These are phyloP conservation scores for Pteronura brasiliensis DNA, from an alignment of 2,113 vertebrate genomes.

Conservation along the genomic window DNA sequence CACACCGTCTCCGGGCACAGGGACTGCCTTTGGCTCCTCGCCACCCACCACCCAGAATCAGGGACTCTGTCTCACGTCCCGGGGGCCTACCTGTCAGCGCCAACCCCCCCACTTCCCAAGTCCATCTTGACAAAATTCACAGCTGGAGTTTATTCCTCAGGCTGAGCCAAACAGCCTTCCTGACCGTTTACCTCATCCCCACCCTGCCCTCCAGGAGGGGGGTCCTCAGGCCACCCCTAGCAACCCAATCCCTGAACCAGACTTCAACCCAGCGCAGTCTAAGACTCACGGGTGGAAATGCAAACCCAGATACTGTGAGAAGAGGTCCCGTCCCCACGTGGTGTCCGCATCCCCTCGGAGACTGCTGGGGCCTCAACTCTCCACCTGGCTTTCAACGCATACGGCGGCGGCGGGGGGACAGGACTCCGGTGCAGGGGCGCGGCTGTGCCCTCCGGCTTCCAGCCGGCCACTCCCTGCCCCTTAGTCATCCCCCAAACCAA, in stretches of 20 bases:
- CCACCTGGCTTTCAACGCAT: background rate
- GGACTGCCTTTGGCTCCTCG: background rate
- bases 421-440: fast-evolving
- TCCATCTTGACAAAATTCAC: background rate
- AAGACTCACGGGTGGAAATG: background rate
- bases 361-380: background rate
- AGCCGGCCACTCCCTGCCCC: background rate
- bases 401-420: fast-evolving
- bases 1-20: fast-evolving
- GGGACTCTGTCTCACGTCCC: fast-evolving
- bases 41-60: background rate
- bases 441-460: fast-evolving
- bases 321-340: background rate
- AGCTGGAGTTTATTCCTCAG: background rate
- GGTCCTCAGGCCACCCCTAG: background rate
- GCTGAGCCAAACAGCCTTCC: background rate
- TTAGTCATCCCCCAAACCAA: background rate
- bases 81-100: fast-evolving
- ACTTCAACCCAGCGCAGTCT: background rate
- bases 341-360: background rate
- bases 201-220: background rate
- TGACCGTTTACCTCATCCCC: fast-evolving
- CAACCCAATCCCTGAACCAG: background rate
- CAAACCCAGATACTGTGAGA: background rate
- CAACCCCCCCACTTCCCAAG: background rate